phyloP scores from a whole-genome alignment of 2,113 vertebrate species.

The Pomatorhinus ruficollis region DNA sequence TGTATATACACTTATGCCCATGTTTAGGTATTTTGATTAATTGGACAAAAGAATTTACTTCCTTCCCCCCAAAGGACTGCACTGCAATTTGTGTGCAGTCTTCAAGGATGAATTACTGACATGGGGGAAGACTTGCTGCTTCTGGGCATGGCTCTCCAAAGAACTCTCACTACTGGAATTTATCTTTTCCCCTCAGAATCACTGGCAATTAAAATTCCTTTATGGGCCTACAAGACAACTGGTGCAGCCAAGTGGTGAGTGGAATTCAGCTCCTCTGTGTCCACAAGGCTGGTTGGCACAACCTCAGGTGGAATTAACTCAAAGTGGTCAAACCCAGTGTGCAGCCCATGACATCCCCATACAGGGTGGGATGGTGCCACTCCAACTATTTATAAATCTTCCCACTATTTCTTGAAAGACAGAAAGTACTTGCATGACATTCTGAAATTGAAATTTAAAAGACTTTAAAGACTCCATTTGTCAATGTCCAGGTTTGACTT shows the following conservation, averaged over 20 bases:
- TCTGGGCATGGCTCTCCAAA: neutral
- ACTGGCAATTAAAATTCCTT: neutral
- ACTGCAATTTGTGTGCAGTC: neutral
- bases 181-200: neutral
- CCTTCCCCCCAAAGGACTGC: neutral
- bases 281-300: neutral
- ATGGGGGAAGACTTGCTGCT: neutral
- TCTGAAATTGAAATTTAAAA: neutral
- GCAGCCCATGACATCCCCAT: neutral
- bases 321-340: neutral
- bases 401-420: neutral
- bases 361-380: neutral
- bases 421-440: neutral
- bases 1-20: neutral
- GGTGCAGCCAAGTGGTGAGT: neutral
- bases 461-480: neutral
- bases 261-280: neutral
- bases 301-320: neutral
- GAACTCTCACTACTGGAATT: neutral
- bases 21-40: neutral
- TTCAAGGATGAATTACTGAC: neutral
- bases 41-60: neutral
- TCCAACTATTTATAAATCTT: neutral
- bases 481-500: neutral
- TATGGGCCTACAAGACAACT: neutral